phyloP scores from a whole-genome alignment of 2,888 invertebrate genomes.

The Melanchra persicariae region DNA sequence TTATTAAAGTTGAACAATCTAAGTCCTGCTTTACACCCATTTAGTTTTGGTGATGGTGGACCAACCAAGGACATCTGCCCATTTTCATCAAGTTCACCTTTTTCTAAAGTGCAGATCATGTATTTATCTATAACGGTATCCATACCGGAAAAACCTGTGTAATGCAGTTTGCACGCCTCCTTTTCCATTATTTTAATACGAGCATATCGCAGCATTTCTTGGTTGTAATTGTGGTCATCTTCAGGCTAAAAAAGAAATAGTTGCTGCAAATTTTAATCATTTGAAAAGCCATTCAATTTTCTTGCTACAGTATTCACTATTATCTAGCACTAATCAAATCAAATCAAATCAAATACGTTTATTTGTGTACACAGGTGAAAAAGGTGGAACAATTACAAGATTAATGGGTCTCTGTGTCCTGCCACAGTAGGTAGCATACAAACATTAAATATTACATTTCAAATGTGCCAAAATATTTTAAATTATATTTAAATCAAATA shows the following conservation, averaged over 20 bases:
- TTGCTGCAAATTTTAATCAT: background rate
- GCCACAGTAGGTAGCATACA: too few species aligned
- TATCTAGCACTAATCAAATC: too few species aligned
- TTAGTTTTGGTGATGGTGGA: background rate
- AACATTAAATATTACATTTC: too few species aligned
- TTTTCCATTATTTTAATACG: slow-evolving; percentile 64
- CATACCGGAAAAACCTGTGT: slow-evolving; percentile 52
- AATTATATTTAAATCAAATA: too few species aligned
- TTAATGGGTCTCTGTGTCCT: too few species aligned
- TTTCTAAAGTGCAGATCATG: slow-evolving; percentile 73
- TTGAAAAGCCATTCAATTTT: background rate
- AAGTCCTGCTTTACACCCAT: slow-evolving; percentile 16
- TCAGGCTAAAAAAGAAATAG: slow-evolving; percentile 56
- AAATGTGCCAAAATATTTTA: too few species aligned
- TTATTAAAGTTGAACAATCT: background rate
- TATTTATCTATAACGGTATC: slow-evolving; percentile 68
- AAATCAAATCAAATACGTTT: too few species aligned
- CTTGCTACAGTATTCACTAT: background rate
- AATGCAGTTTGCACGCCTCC: slow-evolving; percentile 65
- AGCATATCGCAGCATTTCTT: slow-evolving; percentile 59
- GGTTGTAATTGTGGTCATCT: slow-evolving; percentile 66
- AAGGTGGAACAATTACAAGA: too few species aligned
- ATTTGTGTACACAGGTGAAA: too few species aligned
- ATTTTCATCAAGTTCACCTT: slow-evolving; percentile 63
- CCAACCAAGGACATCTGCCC: background rate